Percentiles rank a stretch among this genome's conserved stretches.
Evolutionary conservation across 2,797 vertebrate genomes (phyloP).

Genomic region (Phrynocephalus guinanensis): DNA sequence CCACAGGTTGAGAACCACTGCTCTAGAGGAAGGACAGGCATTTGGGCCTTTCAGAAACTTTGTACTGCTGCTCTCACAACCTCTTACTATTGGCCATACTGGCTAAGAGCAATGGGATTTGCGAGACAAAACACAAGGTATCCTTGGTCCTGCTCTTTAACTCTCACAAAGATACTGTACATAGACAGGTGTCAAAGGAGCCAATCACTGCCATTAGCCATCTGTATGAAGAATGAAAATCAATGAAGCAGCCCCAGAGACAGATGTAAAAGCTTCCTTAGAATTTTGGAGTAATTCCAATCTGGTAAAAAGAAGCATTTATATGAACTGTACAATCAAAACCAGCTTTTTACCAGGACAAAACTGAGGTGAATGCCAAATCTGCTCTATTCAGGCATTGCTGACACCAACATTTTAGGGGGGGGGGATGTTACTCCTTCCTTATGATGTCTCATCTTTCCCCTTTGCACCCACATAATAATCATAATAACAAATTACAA

Average conservation of each 20-base stretch:
- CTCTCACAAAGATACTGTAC: no score
- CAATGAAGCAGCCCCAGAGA: not conserved
- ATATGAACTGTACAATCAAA: not conserved
- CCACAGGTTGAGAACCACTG: no score
- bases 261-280: not conserved
- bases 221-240: no score
- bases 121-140: not conserved
- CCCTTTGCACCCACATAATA: no score
- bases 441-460: no score
- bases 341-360: not conserved
- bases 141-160: no score
- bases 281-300: not conserved
- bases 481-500: not conserved
- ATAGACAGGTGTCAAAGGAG: no score
- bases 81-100: no score
- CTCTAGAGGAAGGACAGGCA: not conserved
- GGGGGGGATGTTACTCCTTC: not conserved
- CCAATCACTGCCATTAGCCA: no score
- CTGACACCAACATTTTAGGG: not conserved
- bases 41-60: no score
- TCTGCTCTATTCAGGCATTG: not conserved
- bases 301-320: not conserved
- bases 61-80: no score
- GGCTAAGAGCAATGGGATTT: no score
- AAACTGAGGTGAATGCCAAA: not conserved